Evolutionary conservation across 1,140 invertebrate species (phyloP), one percentile per base, ranked within the genome.

Genomic region (Paraescarpia echinospica): DNA sequence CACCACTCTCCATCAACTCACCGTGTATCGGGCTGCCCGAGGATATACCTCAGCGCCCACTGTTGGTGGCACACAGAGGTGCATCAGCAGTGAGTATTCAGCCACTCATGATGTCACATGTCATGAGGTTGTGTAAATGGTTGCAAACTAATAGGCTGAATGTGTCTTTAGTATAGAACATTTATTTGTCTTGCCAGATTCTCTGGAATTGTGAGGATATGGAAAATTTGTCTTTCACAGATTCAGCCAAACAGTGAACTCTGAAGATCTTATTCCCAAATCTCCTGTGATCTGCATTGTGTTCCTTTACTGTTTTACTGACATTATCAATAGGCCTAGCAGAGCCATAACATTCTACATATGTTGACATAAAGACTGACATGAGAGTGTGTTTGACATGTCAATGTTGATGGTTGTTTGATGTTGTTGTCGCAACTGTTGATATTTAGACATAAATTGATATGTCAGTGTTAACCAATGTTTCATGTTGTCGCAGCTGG

Each of bases 1-100:
- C 93, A 34, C 95, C 95, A 1, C 91, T 95, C 41, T 95, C 94
- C 93, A 95, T 95, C 34, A 93, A 94, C 35, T 95, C 95, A 6
- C 95, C 95, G 9, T 95, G 95, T 94, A 93, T 95, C 34, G 93
- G 93, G 51, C 35, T 92, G 1, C 92, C 92, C 6, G 33, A 93
- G 6, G 93, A 94, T 18, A 93, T 95, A 31, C 95, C 95, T 18
- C 92, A 34, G 1, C 95, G 94, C 93, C 95, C 95, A 33, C 88
- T 91, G 12, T 90, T 95, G 33, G 92, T 95, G 89, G 95, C 94
- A 6, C 95, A 95, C 92, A 92, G 94, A 93, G 95, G 95, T 22
- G 95, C 94, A 4, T 93, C 94, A 59, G 94, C 91, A 89, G 95
- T 95, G 92, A 95, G 95, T 94, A 27, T 48, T 91, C 35, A 4